Evolutionary conservation across 1,140 invertebrate species (phyloP).

Genomic region (Muscidifurax raptorellus): DNA sequence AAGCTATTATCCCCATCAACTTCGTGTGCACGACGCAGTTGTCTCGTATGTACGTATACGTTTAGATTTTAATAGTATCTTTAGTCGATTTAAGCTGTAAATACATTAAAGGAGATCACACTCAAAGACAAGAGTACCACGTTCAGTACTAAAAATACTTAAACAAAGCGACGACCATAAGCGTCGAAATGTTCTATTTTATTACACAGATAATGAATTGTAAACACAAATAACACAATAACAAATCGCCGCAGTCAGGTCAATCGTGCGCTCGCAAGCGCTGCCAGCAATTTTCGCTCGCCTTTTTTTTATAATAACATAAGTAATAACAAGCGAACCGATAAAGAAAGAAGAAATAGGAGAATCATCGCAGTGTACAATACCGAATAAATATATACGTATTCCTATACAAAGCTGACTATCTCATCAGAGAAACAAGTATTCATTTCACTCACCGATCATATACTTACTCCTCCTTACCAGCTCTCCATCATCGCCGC

Average conservation of each 20-base stretch:
- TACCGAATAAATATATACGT: slow-evolving; percentile 52
- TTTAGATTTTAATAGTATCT: slow-evolving; percentile 20
- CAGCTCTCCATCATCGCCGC: neutral
- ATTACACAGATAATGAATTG: slow-evolving; percentile 32
- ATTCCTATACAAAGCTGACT: slow-evolving; percentile 38
- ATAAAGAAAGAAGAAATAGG: neutral
- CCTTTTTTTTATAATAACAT: slow-evolving; percentile 31
- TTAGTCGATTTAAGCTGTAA: slow-evolving; percentile 41
- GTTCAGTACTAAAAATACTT: slow-evolving; percentile 23
- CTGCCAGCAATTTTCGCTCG: slow-evolving; percentile 33
- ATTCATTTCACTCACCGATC: neutral
- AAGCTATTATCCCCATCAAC: neutral
- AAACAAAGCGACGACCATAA: neutral
- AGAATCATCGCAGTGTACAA: slow-evolving; percentile 33
- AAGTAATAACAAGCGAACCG: slow-evolving; percentile 18
- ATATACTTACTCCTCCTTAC: neutral
- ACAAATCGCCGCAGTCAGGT: slow-evolving; percentile 32
- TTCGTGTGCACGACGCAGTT: slow-evolving; percentile 38
- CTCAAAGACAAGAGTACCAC: neutral
- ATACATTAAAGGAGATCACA: slow-evolving; percentile 39
- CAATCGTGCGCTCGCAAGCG: slow-evolving; percentile 30
- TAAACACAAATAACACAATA: neutral
- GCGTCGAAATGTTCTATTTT: slow-evolving; percentile 44
- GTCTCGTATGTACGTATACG: slow-evolving; percentile 20
- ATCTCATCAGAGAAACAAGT: neutral